Evolutionary conservation across 2,888 invertebrate species (phyloP).

Genomic region (Cynaeus angustus): DNA sequence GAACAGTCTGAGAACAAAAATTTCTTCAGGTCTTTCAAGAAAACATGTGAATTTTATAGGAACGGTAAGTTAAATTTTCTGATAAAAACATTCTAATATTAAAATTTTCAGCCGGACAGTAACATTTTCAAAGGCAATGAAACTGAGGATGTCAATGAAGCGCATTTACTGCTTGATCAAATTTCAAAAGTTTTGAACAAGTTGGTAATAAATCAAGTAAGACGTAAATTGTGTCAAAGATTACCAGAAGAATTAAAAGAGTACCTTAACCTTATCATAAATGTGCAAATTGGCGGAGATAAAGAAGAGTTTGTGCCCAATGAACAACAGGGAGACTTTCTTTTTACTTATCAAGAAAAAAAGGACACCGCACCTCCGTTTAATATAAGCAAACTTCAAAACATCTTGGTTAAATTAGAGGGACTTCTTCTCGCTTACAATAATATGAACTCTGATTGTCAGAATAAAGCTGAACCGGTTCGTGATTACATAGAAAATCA

Average conservation of each 20-base stretch:
- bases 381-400: slow-evolving; percentile 53
- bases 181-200: slow-evolving; percentile 62
- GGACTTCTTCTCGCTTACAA: slow-evolving; percentile 63
- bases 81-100: not conserved
- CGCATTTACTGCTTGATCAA: slow-evolving; percentile 61
- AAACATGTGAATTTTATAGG: slow-evolving; percentile 47
- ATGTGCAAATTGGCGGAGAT: slow-evolving; percentile 31
- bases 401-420: slow-evolving; percentile 53
- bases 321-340: slow-evolving; percentile 50
- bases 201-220: slow-evolving; percentile 62
- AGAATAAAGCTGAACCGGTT: slow-evolving; percentile 65
- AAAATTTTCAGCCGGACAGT: slow-evolving; percentile 43
- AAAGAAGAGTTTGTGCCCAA: slow-evolving; percentile 55
- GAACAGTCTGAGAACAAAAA: slow-evolving; percentile 51
- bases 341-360: slow-evolving; percentile 35
- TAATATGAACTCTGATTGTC: slow-evolving; percentile 63
- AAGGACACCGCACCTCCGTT: slow-evolving; percentile 11
- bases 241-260: slow-evolving; percentile 57
- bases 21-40: slow-evolving; percentile 51
- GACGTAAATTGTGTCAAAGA: slow-evolving; percentile 58
- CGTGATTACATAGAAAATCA: slow-evolving; percentile 67
- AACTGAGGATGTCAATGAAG: slow-evolving; percentile 56
- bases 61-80: slow-evolving; percentile 22
- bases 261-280: slow-evolving; percentile 51
- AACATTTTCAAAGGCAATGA: slow-evolving; percentile 50